Evolutionary conservation across 2,888 invertebrate genomes (phyloP), one percentile per base, ranked within the genome.

Genomic region (Patella depressa): DNA sequence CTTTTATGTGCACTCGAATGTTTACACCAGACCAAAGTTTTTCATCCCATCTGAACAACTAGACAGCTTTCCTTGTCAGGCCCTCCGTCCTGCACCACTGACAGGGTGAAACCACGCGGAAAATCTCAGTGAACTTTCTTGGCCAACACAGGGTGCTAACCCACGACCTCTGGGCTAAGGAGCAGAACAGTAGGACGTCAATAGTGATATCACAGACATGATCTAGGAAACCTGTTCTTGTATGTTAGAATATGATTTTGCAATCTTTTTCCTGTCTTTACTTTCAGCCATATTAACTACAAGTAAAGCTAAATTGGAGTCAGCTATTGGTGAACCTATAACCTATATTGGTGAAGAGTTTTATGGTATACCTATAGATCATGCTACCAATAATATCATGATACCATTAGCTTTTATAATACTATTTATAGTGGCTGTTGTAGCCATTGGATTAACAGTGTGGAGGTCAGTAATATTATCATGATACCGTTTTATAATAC

Each of bases 381-480:
- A 79, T 3, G 17, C 71, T 5, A 79, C 82, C 11, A 87, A 87
- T 77, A 71, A 76, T 19, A 82, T 87, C 73, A 82, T 87, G 69
- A 87, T 86, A 53, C 85, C 86, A 0, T 78, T 87, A 19, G 85
- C 87, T 15, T 82, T 81, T 76, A 76, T 80, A 12, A 79, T 86
- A 45, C 70, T 86, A 9, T 29, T 85, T 1, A 73, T 77, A 0
- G 74, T 87, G 34, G 84, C 83, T 29, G 75, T 85, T n/a, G 29
- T 85, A 11, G 82, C 85, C 11, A n/a, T 87, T 34, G 77, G 77
- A 15, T 81, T 86, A 1, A 80, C 83, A 53, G 75, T 79, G 65
- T 85, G 85, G 85, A 81, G 82, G 86, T 86, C 81, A 83, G 85
- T 77, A n/a, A 45, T 45, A 45, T 45, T 45, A 82, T 87, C 73